phyloP scores from a whole-genome alignment of 2,797 vertebrate genomes.

The Atherinosoma microstoma region DNA sequence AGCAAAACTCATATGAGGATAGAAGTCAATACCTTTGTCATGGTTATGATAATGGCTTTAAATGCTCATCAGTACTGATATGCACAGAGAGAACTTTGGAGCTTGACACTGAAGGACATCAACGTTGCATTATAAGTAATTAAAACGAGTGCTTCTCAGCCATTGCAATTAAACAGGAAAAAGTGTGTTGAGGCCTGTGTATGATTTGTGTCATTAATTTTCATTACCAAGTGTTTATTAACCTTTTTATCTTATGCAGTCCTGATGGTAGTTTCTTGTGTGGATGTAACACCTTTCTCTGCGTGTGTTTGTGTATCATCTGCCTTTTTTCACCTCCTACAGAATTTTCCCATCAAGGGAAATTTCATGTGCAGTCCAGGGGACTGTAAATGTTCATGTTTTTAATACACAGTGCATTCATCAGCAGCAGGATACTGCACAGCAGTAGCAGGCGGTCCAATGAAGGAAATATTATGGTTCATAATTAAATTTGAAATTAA shows the following conservation, averaged over 20 bases:
- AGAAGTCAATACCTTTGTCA: constrained; percentile 78
- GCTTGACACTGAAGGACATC: constrained; percentile 75
- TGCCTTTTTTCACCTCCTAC: constrained; percentile 49
- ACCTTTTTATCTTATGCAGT: constrained; percentile 70
- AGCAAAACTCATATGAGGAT: constrained; percentile 78
- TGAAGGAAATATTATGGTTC: constrained; percentile 83
- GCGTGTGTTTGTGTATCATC: constrained; percentile 38
- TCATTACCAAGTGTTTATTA: constrained; percentile 78
- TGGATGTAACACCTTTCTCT: constrained; percentile 29
- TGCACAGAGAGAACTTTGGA: constrained; percentile 60
- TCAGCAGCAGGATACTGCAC: constrained; percentile 70
- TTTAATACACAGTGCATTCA: constrained; percentile 75
- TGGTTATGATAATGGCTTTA: constrained; percentile 75
- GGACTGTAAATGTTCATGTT: constrained; percentile 79
- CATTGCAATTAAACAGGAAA: constrained; percentile 76
- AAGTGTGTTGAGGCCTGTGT: constrained; percentile 73
- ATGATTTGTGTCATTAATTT: constrained; percentile 81
- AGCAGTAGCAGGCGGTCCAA: constrained; percentile 75
- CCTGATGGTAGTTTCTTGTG: constrained; percentile 39
- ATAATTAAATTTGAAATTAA: constrained; percentile 88
- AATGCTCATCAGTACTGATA: constrained; percentile 68
- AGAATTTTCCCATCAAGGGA: constrained; percentile 57
- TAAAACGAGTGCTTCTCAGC: constrained; percentile 70
- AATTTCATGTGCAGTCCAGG: constrained; percentile 63
- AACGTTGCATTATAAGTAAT: constrained; percentile 72